A percentile compares a stretch with the other conserved stretches of the same genome.
phyloP scores from a whole-genome alignment of 2,888 invertebrate species.

The Bellardia bayeri region DNA sequence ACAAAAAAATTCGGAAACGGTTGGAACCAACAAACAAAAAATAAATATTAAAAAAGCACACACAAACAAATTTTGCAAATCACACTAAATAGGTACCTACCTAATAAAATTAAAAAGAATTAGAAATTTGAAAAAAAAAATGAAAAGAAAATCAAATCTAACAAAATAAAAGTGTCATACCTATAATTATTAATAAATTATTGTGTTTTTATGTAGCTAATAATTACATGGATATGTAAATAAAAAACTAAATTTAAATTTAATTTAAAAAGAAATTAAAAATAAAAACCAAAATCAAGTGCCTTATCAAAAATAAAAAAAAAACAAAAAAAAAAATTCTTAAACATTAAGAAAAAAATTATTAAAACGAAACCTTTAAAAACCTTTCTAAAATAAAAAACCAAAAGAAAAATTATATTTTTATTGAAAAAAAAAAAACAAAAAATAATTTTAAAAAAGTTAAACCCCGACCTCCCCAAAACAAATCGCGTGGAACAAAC shows the following conservation, averaged over 20 bases:
- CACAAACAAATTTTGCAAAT: conserved; percentile 50
- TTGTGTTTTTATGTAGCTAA: conserved; percentile 45
- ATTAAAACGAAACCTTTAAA: background rate
- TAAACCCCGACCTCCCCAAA: background rate
- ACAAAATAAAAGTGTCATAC: conserved; percentile 55
- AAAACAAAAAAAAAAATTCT: conserved; percentile 23
- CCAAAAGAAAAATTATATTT: too few relatives aligned
- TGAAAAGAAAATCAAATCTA: conserved; percentile 48
- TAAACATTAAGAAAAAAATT: background rate
- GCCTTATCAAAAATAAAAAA: conserved; percentile 59
- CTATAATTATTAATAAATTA: conserved; percentile 37
- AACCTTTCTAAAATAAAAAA: background rate
- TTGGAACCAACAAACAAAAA: conserved; percentile 44
- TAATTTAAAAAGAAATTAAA: conserved; percentile 2
- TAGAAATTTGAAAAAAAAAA: conserved; percentile 54
- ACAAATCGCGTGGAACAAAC: conserved; percentile 40
- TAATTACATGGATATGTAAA: background rate
- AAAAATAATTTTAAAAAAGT: conserved; percentile 3
- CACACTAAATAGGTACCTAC: conserved; percentile 1
- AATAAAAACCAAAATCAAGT: conserved; percentile 47
- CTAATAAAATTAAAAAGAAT: conserved; percentile 50
- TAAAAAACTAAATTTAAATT: conserved; percentile 36
- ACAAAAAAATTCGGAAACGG: conserved; percentile 71
- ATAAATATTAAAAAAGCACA: conserved; percentile 44
- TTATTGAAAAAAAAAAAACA: background rate